A percentile compares a stretch with the other conserved stretches of the same genome.
Evolutionary conservation across 2,888 invertebrate species (phyloP).

Genomic region (Coleophora flavipennella): DNA sequence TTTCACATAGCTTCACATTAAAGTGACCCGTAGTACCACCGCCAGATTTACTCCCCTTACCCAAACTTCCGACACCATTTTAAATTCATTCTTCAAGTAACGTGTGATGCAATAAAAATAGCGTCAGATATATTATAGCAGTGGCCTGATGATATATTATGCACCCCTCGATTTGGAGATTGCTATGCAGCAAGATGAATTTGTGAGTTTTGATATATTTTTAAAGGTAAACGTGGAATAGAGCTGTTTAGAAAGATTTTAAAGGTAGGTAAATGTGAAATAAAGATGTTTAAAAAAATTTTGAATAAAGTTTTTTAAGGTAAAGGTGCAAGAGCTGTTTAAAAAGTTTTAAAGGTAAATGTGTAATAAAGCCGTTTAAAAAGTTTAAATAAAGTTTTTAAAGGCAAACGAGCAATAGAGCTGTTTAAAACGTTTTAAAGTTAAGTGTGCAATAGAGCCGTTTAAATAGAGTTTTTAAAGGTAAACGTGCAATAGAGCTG

Average conservation of each 20-base stretch:
- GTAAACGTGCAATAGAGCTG: constrained; percentile 32
- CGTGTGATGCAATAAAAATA: constrained; percentile 71
- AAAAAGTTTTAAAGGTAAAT: too few species aligned
- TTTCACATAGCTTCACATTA: too few species aligned
- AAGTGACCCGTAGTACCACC: constrained; percentile 22
- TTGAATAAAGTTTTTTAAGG: constrained; percentile 37
- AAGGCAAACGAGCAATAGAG: too few species aligned
- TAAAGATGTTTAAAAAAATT: too few species aligned
- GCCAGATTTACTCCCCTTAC: constrained; percentile 55
- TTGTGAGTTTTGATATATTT: constrained; percentile 53
- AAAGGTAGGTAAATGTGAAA: too few species aligned
- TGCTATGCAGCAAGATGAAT: constrained; percentile 58
- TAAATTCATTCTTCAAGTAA: constrained; percentile 69
- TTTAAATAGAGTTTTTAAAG: constrained; percentile 34
- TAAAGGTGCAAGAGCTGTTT: constrained; percentile 37
- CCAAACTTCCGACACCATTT: constrained; percentile 69
- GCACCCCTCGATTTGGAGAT: constrained; percentile 64
- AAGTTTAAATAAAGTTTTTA: too few species aligned
- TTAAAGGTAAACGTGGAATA: constrained; percentile 40
- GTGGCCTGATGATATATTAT: constrained; percentile 59
- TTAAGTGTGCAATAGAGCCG: constrained; percentile 8
- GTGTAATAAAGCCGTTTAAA: too few species aligned
- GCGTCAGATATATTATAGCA: constrained; percentile 51
- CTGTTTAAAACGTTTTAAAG: too few species aligned
- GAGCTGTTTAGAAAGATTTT: constrained; percentile 31